A percentile compares a stretch with the other conserved stretches of the same genome.
These are phyloP conservation scores for Anolis carolinensis DNA, from an alignment of 2,113 vertebrate species.

Conservation along the genomic window DNA sequence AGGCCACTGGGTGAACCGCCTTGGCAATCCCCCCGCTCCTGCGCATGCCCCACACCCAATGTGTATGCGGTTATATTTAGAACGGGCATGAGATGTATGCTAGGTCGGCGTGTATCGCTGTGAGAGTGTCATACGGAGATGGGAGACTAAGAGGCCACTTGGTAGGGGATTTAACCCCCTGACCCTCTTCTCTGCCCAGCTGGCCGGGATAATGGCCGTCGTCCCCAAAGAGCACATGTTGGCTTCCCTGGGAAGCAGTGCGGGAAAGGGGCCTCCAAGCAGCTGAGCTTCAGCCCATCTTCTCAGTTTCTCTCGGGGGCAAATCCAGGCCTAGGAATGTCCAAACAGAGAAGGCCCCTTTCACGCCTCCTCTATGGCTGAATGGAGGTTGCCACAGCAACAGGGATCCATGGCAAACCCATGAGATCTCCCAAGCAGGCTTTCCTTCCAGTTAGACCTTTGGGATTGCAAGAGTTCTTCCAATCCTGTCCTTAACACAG, in stretches of 20 bases:
- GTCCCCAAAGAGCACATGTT: not conserved
- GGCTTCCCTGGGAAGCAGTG: too few species aligned
- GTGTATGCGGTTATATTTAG: slow-evolving; percentile 10
- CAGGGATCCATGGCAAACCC: not conserved
- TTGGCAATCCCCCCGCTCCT: not conserved
- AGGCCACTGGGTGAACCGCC: slow-evolving; percentile 37
- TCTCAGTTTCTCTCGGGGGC: not conserved
- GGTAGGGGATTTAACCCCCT: not conserved
- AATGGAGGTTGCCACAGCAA: not conserved
- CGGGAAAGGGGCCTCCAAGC: not conserved
- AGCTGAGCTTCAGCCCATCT: not conserved
- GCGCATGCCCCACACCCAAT: not conserved
- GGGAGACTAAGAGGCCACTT: slow-evolving; percentile 5
- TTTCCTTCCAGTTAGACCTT: not conserved
- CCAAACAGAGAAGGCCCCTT: not conserved
- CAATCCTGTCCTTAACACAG: too few species aligned
- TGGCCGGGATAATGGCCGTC: not conserved
- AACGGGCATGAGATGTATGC: not conserved
- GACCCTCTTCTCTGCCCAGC: not conserved
- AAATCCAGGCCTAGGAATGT: not conserved
- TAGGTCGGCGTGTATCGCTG: not conserved
- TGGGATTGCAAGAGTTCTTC: too few species aligned
- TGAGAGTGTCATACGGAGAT: not conserved
- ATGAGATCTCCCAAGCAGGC: not conserved
- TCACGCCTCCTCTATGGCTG: not conserved